Evolutionary conservation across 2,797 vertebrate genomes (phyloP).

Genomic region (Sus cebifrons): DNA sequence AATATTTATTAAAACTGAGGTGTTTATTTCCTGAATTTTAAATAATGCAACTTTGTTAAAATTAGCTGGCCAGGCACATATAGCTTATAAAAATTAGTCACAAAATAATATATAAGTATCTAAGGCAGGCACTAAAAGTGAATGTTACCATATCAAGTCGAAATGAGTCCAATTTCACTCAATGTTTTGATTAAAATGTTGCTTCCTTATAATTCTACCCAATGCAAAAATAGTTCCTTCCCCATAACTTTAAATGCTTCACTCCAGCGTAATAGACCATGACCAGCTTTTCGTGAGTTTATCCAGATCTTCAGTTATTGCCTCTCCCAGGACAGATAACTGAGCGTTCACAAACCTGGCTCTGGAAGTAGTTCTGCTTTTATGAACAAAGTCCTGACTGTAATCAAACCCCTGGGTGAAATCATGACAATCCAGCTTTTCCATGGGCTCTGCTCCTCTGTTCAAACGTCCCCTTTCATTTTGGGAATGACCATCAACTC

Average conservation of each 20-base stretch:
- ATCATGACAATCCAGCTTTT: background rate
- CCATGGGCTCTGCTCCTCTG: background rate
- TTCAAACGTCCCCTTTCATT: background rate
- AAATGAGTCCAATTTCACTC: slow-evolving; percentile 1
- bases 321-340: background rate
- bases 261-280: background rate
- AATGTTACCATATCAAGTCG: background rate
- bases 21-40: slow-evolving; percentile 33
- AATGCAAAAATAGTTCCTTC: slow-evolving; percentile 12
- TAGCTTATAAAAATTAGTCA: background rate
- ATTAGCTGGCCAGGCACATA: slow-evolving; percentile 11
- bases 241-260: slow-evolving; percentile 23
- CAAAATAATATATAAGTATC: background rate
- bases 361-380: background rate
- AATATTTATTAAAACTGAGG: background rate
- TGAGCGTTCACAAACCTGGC: background rate
- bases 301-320: background rate
- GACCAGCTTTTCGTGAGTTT: background rate
- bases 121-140: background rate
- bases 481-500: background rate
- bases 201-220: background rate
- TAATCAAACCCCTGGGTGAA: background rate
- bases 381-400: background rate
- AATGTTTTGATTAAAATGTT: slow-evolving; percentile 36
- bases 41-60: slow-evolving; percentile 39